These are phyloP conservation scores for Nerophis lumbriciformis DNA, from an alignment of 2,113 vertebrate genomes.

Conservation along the genomic window DNA sequence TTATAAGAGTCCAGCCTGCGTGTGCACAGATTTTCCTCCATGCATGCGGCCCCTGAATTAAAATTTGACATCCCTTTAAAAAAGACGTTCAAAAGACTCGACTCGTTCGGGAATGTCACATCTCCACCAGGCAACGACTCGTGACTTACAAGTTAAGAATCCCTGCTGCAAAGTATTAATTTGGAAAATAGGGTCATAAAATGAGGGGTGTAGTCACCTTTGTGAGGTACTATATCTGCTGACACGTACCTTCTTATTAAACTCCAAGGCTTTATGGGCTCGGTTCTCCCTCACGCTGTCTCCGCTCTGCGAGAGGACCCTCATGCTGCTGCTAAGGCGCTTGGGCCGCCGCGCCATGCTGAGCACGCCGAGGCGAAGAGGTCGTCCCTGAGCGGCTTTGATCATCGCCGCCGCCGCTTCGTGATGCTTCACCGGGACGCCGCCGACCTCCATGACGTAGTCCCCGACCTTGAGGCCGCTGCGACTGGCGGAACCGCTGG, in stretches of 20 bases:
- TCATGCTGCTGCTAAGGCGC: conserved; percentile 73
- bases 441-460: conserved; percentile 81
- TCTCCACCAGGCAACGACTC: too few relatives aligned
- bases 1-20: too few relatives aligned
- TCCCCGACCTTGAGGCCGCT: conserved; percentile 75
- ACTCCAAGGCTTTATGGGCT: conserved; percentile 87
- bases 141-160: too few relatives aligned
- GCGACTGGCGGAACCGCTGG: conserved; percentile 70
- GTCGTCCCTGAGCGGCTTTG: conserved; percentile 68
- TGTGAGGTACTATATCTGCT: too few relatives aligned
- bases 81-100: too few relatives aligned
- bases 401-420: conserved; percentile 71
- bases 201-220: too few relatives aligned
- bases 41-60: too few relatives aligned
- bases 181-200: too few relatives aligned
- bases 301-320: conserved; percentile 69
- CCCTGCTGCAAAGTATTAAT: too few relatives aligned
- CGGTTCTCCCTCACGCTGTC: conserved; percentile 74
- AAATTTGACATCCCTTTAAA: too few relatives aligned
- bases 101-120: too few relatives aligned
- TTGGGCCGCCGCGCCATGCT: conserved; percentile 68
- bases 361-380: conserved; percentile 79
- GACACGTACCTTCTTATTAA: conserved; percentile 80
- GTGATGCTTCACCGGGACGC: conserved; percentile 68
- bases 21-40: too few relatives aligned